phyloP scores from a whole-genome alignment of 2,797 vertebrate genomes.

The Hephaestus fuliginosus region DNA sequence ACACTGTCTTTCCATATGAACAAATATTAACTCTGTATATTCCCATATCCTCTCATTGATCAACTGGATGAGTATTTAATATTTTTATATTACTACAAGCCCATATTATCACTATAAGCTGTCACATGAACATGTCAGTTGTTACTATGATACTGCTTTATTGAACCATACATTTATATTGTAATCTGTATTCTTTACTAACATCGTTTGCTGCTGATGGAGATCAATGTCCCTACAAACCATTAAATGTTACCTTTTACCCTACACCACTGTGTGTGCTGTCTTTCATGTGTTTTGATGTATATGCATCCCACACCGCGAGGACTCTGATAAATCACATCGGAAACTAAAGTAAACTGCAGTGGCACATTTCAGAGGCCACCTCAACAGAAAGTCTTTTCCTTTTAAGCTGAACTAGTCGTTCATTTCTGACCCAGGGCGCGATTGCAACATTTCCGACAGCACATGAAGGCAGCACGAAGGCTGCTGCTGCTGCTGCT shows the following conservation, averaged over 20 bases:
- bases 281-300: not conserved
- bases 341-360: too few species aligned
- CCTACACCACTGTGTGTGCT: not conserved
- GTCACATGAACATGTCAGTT: not conserved
- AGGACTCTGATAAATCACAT: not conserved
- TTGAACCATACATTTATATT: not conserved
- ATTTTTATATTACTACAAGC: not conserved
- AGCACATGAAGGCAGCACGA: slow-evolving; percentile 47
- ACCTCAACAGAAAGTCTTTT: not conserved
- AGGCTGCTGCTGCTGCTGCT: slow-evolving; percentile 82
- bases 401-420: not conserved
- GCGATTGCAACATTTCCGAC: slow-evolving; percentile 39
- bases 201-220: not conserved
- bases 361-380: not conserved
- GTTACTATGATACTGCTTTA: not conserved
- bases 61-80: not conserved
- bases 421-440: slow-evolving; percentile 4
- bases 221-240: not conserved
- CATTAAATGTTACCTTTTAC: not conserved
- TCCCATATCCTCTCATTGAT: not conserved
- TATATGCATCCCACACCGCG: not conserved
- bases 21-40: not conserved
- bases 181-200: not conserved
- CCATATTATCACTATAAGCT: not conserved
- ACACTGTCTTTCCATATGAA: not conserved